These are phyloP conservation scores for Tribolium castaneum DNA, from an alignment of 1,140 invertebrate genomes.

Conservation along the genomic window DNA sequence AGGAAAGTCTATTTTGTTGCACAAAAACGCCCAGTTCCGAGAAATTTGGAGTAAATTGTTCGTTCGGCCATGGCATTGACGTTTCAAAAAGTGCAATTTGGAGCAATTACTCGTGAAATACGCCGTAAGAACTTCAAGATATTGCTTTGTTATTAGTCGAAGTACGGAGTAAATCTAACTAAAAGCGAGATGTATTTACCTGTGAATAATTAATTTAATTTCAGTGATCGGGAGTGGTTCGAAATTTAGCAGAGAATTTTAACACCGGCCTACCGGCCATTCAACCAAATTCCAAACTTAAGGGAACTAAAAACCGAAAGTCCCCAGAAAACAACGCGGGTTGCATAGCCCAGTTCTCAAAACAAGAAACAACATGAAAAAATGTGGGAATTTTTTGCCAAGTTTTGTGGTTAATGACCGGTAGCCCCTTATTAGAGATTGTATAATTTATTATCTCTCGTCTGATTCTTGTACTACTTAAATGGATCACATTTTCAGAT, in stretches of 20 bases:
- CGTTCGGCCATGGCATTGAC: slow-evolving; percentile 19
- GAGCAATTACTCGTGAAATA: neutral
- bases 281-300: slow-evolving; percentile 38
- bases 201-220: slow-evolving; percentile 23
- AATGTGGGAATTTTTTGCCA: neutral
- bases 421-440: too few species aligned
- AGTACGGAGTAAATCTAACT: neutral
- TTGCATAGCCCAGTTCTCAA: neutral
- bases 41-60: neutral
- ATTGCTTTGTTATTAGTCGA: neutral
- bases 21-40: neutral
- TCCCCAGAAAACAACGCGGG: neutral
- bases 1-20: neutral
- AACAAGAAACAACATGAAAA: neutral
- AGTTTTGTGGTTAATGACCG: neutral
- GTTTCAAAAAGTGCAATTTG: slow-evolving; percentile 29
- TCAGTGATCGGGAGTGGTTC: slow-evolving; percentile 28
- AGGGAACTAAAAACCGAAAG: slow-evolving; percentile 6
- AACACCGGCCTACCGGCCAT: slow-evolving; percentile 30
- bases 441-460: too few species aligned
- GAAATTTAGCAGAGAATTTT: slow-evolving; percentile 38
- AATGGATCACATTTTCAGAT: too few species aligned
- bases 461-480: too few species aligned
- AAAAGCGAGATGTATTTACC: neutral
- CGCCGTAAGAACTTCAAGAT: neutral